These are phyloP conservation scores for Orcinus orca DNA, from an alignment of 2,113 vertebrate genomes.

Conservation along the genomic window DNA sequence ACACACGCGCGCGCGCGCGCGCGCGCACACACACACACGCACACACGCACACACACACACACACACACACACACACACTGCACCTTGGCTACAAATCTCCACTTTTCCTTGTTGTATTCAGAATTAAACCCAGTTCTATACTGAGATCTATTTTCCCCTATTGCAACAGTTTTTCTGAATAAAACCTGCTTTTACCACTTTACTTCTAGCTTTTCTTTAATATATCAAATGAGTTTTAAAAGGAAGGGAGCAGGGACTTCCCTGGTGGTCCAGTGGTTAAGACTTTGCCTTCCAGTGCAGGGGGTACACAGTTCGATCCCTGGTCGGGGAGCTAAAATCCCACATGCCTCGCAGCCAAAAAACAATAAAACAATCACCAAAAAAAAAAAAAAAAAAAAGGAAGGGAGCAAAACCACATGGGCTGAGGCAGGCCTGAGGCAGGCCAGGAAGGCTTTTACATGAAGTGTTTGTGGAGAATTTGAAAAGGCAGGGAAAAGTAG, in stretches of 20 bases:
- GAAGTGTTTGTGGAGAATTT: neutral
- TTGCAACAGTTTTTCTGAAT: neutral
- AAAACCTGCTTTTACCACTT: neutral
- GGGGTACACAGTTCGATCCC: too few species aligned
- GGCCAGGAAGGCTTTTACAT: neutral
- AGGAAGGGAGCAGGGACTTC: neutral
- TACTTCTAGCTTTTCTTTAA: neutral
- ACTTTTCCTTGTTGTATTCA: neutral
- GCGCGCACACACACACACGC: too few species aligned
- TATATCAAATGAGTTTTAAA: neutral
- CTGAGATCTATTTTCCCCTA: neutral
- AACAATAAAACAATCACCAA: too few species aligned
- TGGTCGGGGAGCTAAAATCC: too few species aligned
- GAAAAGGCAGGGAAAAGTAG: neutral
- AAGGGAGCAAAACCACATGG: neutral
- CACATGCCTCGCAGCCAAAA: too few species aligned
- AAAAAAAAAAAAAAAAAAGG: neutral
- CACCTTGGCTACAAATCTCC: neutral
- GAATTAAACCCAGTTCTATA: neutral
- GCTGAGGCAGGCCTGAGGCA: neutral
- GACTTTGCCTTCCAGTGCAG: too few species aligned
- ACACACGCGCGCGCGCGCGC: rapidly evolving
- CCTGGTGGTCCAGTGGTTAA: too few species aligned
- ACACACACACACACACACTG: too few species aligned
- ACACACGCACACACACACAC: too few species aligned